Evolutionary conservation across 1,140 invertebrate species (phyloP), one percentile per base, ranked within the genome.

Genomic region (Trinorchestia longiramus): DNA sequence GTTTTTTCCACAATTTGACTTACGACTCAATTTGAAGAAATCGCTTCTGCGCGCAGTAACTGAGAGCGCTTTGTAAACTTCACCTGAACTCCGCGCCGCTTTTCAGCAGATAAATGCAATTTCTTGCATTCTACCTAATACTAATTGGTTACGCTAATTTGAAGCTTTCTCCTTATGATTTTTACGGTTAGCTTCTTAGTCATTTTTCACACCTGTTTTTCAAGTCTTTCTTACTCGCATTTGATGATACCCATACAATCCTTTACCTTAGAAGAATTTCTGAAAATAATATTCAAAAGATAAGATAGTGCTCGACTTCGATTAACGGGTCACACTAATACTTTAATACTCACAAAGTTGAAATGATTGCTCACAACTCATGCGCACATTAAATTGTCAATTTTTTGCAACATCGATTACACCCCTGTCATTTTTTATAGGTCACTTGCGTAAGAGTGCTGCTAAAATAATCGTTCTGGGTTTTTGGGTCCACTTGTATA

Each of bases 11-110:
- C 15, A 90, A 0, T 43, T 42, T 90, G 88, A 90, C n/a, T 90
- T 90, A 90, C 88, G 88, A 90, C 88, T 90, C n/a, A 90, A 90
- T 90, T 90, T 90, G 88, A 90, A 42, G 88, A 41, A 90, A 90
- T 90, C 43, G 8, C 88, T 90, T 28, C 88, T 90, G 43, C 88
- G 36, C 8, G 87, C 41, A 87, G 8, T 87, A 40, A 87, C 41
- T 87, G 87, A 36, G 47, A 53, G 62, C 62, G 15, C 15, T 36
- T 11, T 77, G 28, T 77, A 77, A 77, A 90, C 43, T 43, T 90
- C 88, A 28, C 6, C 4, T 11, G n/a, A 90, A 90, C 11, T 90
- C 15, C 4, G 88, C 41, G 36, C n/a, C n/a, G n/a, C 43, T 90
- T 90, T 15, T 19, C 15, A 42, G n/a, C 41, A 41, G 88, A 90